Conservation (phyloP, 2,113 vertebrate species). For the Sclerurus mexicanus region DNA sequence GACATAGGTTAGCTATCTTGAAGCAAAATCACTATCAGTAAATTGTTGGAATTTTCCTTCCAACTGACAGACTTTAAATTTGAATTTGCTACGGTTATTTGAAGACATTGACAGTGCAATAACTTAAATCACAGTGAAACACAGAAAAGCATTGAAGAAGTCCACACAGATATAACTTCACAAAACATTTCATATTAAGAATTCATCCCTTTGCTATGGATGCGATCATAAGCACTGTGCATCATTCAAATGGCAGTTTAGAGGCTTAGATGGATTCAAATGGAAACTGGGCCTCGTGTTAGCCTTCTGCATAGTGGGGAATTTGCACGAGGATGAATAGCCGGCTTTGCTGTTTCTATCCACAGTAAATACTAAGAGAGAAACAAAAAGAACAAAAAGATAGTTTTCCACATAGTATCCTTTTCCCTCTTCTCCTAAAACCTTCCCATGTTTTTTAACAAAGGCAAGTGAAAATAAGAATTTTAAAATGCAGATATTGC, state of each 20-base stretch:
- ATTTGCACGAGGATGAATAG: neutral
- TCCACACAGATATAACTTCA: neutral
- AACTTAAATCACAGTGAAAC: constrained; percentile 11
- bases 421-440: neutral
- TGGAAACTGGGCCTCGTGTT: neutral
- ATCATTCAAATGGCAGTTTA: neutral
- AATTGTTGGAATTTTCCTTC: constrained; percentile 7
- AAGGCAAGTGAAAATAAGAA: neutral
- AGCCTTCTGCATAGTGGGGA: neutral
- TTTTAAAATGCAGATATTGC: neutral
- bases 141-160: neutral
- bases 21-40: constrained; percentile 14
- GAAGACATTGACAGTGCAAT: neutral
- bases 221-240: neutral
- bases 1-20: neutral
- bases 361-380: neutral
- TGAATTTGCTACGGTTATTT: constrained; percentile 20
- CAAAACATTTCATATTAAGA: neutral
- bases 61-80: constrained; percentile 16
- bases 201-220: neutral
- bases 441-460: neutral
- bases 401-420: neutral
- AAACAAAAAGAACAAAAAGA: neutral
- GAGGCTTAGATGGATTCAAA: neutral
- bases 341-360: neutral